Evolutionary conservation across 30 jellyfish, hydroid and myxozoan species (phyloP), one percentile per base, ranked within the genome.

Genomic region (Hydractinia symbiolongicarpus): DNA sequence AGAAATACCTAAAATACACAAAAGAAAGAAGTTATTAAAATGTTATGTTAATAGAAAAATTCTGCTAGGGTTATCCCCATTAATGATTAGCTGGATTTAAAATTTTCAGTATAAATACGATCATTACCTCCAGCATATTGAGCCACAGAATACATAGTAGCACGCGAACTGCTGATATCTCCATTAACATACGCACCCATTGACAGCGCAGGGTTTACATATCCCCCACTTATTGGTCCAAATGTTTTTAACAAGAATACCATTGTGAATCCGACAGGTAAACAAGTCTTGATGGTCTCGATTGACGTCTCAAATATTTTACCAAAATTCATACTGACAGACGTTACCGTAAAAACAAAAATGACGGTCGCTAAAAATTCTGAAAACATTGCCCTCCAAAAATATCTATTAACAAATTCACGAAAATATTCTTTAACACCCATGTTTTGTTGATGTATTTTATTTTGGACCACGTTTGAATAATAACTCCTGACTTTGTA

Each of bases 121-220:
- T 13, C 16, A 64, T 13, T 64, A 64, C 74, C 74, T 64, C 74
- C 74, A n/a, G 6, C 74, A 64, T 64, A 64, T 51, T 64, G 74
- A 51, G 40, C 52, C 19, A 64, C 40, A 44, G 74, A 64, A 64
- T 64, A 64, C 74, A 64, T 64, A 0, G 74, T 64, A 7, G 74
- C 74, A n/a, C 74, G 9, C 8, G 74, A 6, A 64, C 74, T 64
- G 9, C 52, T n/a, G 7, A 64, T 64, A 64, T 64, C 17, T 7
- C 74, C 74, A 64, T 64, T 64, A 64, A 64, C 74, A 64, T 64
- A 64, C 9, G 40, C 9, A 13, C 52, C 74, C 19, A 13, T n/a
- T 13, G 74, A 64, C 7, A 64, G 19, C 1, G 74, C 74, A n/a
- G 74, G 74, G 4, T 64, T 64, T 44, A 64, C 40, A 64, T n/a